Conservation (phyloP, 2,797 vertebrate genomes). For the Cossypha caffra region DNA sequence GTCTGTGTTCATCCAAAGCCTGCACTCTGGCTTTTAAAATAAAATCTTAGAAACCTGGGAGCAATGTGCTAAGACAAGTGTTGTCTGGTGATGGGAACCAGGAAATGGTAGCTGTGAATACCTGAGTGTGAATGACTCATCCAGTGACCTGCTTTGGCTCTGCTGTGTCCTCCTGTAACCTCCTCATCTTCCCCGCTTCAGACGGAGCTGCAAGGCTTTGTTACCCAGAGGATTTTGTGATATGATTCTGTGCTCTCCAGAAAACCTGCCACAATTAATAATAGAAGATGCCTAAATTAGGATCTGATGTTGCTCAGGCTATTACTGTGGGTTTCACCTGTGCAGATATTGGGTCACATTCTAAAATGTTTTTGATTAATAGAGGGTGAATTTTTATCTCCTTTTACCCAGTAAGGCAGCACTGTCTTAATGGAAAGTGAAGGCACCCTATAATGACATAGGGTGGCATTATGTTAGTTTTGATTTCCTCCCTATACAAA, state of each 20-base stretch:
- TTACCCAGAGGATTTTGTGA: constrained; percentile 21
- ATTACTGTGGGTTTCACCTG: not conserved
- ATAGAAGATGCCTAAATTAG: not conserved
- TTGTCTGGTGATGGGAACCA: constrained; percentile 57
- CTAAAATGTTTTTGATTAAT: not conserved
- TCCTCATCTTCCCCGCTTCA: not conserved
- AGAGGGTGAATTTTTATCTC: not conserved
- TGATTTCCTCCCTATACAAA: not conserved
- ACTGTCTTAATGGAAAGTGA: not conserved
- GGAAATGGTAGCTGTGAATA: constrained; percentile 54
- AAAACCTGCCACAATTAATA: constrained; percentile 6
- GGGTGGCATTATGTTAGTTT: not conserved
- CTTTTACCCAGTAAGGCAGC: not conserved
- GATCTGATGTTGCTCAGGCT: not conserved
- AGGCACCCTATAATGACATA: not conserved
- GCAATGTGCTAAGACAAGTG: constrained; percentile 54
- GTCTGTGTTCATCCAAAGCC: not conserved
- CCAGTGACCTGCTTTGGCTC: constrained; percentile 47
- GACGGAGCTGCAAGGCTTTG: not conserved
- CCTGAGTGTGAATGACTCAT: constrained; percentile 51
- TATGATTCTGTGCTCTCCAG: not conserved
- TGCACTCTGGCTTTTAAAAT: constrained; percentile 16
- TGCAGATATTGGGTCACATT: not conserved
- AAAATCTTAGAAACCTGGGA: constrained; percentile 51
- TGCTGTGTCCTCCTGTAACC: constrained; percentile 36